phyloP scores from a whole-genome alignment of 2,888 invertebrate genomes.

The Neocrepidodera transversa region DNA sequence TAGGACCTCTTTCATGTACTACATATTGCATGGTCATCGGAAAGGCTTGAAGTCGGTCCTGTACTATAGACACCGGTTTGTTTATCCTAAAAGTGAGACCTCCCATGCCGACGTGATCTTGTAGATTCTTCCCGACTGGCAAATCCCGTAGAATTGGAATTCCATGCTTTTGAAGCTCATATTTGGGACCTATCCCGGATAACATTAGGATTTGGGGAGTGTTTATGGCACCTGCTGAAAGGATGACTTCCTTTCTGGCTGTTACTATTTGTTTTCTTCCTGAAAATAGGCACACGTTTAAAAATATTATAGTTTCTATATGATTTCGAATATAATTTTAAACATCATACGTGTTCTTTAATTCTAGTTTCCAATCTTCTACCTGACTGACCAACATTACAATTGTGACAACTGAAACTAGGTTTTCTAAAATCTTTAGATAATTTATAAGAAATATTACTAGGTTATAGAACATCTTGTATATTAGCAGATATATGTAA shows the following conservation, averaged over 20 bases:
- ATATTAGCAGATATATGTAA: too few relatives aligned
- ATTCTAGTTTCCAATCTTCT: too few relatives aligned
- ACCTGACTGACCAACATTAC: too few relatives aligned
- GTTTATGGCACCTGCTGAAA: slow-evolving; percentile 91
- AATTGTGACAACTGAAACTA: too few relatives aligned
- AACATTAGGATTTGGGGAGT: slow-evolving; percentile 91
- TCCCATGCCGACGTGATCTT: slow-evolving; percentile 89
- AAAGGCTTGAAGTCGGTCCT: slow-evolving; percentile 70
- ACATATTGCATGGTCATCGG: slow-evolving; percentile 75
- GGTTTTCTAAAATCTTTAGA: too few relatives aligned
- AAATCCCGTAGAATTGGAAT: slow-evolving; percentile 79
- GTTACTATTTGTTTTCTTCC: slow-evolving; percentile 71
- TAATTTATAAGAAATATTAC: too few relatives aligned
- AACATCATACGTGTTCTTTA: too few relatives aligned
- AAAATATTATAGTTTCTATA: too few relatives aligned
- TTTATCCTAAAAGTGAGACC: slow-evolving; percentile 79
- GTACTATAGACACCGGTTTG: slow-evolving; percentile 83
- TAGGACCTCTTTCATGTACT: slow-evolving; percentile 78
- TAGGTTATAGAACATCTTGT: too few relatives aligned
- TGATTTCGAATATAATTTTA: too few relatives aligned
- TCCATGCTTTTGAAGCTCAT: slow-evolving; percentile 73
- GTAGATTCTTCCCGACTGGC: slow-evolving; percentile 81
- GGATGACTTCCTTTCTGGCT: slow-evolving; percentile 83
- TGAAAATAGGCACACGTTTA: too few relatives aligned
- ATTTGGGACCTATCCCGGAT: slow-evolving; percentile 72